Evolutionary conservation across 2,113 vertebrate species (phyloP).

Genomic region (Shinisaurus crocodilurus): DNA sequence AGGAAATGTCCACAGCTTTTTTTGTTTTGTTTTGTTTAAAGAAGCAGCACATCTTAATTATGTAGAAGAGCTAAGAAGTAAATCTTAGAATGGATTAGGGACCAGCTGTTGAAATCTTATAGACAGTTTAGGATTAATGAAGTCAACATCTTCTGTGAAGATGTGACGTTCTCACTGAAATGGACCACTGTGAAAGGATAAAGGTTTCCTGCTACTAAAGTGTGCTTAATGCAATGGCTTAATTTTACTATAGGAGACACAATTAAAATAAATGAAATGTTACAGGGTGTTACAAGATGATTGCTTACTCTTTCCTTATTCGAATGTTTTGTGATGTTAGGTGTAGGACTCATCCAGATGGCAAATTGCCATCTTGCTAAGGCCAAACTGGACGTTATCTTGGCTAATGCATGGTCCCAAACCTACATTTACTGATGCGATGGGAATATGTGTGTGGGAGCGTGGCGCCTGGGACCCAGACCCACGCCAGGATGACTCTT

Average conservation of each 20-base stretch:
- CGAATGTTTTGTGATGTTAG: slow-evolving; percentile 45
- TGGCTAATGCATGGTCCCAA: neutral
- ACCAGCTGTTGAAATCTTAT: slow-evolving; percentile 75
- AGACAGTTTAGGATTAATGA: slow-evolving; percentile 72
- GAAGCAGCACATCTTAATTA: slow-evolving; percentile 71
- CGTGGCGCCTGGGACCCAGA: too few species aligned
- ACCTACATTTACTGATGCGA: neutral
- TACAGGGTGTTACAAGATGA: slow-evolving; percentile 69
- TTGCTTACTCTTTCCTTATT: slow-evolving; percentile 63
- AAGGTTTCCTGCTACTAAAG: slow-evolving; percentile 63
- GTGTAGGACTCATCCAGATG: neutral
- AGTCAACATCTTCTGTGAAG: slow-evolving; percentile 66
- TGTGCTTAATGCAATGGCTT: slow-evolving; percentile 66
- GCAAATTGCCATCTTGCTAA: neutral
- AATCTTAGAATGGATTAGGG: slow-evolving; percentile 73
- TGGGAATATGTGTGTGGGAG: neutral
- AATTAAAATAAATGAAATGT: slow-evolving; percentile 75
- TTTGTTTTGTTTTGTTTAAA: slow-evolving; percentile 59
- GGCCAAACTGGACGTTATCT: neutral
- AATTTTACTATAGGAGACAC: slow-evolving; percentile 65
- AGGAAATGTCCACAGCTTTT: slow-evolving; percentile 57
- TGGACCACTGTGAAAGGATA: slow-evolving; percentile 69
- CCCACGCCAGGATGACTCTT: too few species aligned
- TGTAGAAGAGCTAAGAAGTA: slow-evolving; percentile 68
- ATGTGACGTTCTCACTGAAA: slow-evolving; percentile 62